Evolutionary conservation across 2,888 invertebrate species (phyloP).

Genomic region (Lasioglossum oenotherae): DNA sequence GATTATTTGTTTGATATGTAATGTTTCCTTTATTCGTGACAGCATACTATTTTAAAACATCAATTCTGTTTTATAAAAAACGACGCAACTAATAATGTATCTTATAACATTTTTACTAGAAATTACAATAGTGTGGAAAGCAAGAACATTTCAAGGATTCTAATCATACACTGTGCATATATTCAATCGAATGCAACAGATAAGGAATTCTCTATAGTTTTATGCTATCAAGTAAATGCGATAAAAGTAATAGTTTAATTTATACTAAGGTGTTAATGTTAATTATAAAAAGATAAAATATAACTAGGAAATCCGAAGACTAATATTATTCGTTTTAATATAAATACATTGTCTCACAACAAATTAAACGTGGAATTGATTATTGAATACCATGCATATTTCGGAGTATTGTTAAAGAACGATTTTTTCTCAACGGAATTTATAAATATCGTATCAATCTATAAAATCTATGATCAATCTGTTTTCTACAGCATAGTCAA

Average conservation of each 20-base stretch:
- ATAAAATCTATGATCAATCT: conserved; percentile 41
- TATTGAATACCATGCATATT: conserved; percentile 28
- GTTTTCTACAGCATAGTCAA: conserved; percentile 32
- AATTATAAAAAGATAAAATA: conserved; percentile 18
- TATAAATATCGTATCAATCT: conserved; percentile 22
- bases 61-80: conserved; percentile 21
- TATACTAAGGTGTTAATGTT: conserved; percentile 19
- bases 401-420: conserved; percentile 23
- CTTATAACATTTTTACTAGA: conserved; percentile 34
- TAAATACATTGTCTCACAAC: conserved; percentile 22
- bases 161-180: neutral
- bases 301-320: conserved; percentile 11
- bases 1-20: conserved; percentile 19
- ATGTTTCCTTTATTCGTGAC: neutral
- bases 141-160: conserved; percentile 18
- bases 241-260: conserved; percentile 12
- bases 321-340: conserved; percentile 18
- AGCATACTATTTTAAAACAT: conserved; percentile 20
- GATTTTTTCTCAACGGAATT: neutral
- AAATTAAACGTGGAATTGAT: conserved; percentile 17
- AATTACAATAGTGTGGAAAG: conserved; percentile 27
- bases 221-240: conserved; percentile 26
- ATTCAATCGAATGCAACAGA: conserved; percentile 22
- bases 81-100: conserved; percentile 30
- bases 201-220: conserved; percentile 6